Conservation (phyloP, 1,140 invertebrate species). For the Melitaea cinxia region DNA sequence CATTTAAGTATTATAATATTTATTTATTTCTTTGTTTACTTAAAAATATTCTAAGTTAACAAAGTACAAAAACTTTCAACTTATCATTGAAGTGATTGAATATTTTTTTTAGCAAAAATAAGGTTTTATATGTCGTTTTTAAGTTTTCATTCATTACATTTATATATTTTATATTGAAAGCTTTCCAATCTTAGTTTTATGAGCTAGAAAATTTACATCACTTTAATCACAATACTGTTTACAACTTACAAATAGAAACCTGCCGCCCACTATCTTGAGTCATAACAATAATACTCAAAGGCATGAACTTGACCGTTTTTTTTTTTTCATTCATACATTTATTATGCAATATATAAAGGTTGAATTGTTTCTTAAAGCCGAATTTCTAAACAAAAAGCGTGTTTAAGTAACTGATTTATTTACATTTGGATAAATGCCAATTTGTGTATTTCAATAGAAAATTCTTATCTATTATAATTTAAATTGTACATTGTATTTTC, state of each 20-base stretch:
- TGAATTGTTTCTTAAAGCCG: slow-evolving; percentile 31
- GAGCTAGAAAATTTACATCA: background rate
- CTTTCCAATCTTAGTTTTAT: background rate
- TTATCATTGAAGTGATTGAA: too few relatives aligned
- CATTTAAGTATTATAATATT: too few relatives aligned
- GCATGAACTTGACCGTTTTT: slow-evolving; percentile 26
- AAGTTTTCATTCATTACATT: too few relatives aligned
- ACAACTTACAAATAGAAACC: slow-evolving; percentile 23
- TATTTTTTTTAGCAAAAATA: too few relatives aligned
- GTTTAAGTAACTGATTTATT: slow-evolving; percentile 48
- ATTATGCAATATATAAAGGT: slow-evolving; percentile 32
- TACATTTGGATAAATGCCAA: slow-evolving; percentile 44
- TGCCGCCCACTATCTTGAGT: slow-evolving; percentile 24
- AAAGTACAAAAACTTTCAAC: background rate
- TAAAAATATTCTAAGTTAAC: background rate
- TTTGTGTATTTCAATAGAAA: slow-evolving; percentile 16
- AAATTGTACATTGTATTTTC: background rate
- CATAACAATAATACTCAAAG: slow-evolving; percentile 25
- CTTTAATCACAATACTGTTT: background rate
- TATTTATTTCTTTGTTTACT: too few relatives aligned
- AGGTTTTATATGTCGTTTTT: too few relatives aligned
- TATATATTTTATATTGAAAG: background rate
- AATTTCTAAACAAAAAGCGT: slow-evolving; percentile 37
- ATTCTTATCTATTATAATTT: slow-evolving; percentile 1
- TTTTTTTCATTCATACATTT: slow-evolving; percentile 34